Evolutionary conservation across 2,113 vertebrate species (phyloP), one percentile per base, ranked within the genome.

Genomic region (Scytalopus superciliaris): DNA sequence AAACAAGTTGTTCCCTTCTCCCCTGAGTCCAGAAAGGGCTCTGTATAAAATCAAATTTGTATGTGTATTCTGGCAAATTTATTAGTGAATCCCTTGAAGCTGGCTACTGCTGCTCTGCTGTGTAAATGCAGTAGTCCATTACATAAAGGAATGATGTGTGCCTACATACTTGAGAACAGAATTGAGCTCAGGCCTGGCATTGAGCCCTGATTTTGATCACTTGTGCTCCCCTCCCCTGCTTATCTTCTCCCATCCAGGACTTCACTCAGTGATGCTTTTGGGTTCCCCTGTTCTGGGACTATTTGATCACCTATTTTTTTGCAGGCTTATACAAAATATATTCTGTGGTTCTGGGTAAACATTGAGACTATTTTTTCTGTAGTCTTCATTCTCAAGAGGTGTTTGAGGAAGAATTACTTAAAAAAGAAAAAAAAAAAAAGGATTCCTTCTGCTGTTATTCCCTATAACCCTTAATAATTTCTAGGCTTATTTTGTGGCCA

Each of bases 401-500:
- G 19, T 83, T 84, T 72, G 7, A 35, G 37, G 52, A 8, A 86
- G 37, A 14, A 64, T 45, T 72, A 19, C 72, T 90, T 89, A n/a
- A 63, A 42, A 33, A 30, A n/a, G 57, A 45, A 57, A 19, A 59
- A 19, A 22, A 33, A 12, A 62, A 44, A 42, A 16, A 50, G 17
- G 8, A 53, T n/a, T 64, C 19, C 53, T 93, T 94, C 90, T 62
- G 49, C 44, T 86, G 50, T 75, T 92, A 22, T 10, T 90, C 37
- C 31, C 63, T 74, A 14, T 80, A 57, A 85, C 23, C 44, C 37
- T 16, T 82, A 52, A 72, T 76, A 83, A 74, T 92, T 87, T 81
- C 70, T 84, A 91, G 18, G 40, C 59, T 97, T 96, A 87, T 68
- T 91, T 94, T 91, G 19, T 52, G 75, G 88, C 94, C 92, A 96